Conservation (phyloP, 2,797 vertebrate genomes). For the Myotis findleyi region DNA sequence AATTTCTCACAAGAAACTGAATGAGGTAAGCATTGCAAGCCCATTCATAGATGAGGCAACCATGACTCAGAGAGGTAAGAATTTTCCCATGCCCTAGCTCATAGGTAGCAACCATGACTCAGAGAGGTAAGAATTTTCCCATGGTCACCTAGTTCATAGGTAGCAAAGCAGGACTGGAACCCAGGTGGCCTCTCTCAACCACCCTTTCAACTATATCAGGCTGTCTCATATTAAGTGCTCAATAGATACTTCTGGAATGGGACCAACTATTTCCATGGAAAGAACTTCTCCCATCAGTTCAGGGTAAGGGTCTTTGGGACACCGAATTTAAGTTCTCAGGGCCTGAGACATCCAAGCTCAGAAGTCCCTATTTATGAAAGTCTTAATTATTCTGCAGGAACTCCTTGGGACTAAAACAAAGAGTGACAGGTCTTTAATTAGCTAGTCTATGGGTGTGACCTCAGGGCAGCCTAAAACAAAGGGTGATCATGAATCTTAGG, state of each 20-base stretch:
- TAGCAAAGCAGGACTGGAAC: slow-evolving; percentile 3
- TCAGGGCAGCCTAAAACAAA: not conserved
- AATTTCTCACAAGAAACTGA: not conserved
- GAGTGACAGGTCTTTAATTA: not conserved
- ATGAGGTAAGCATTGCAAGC: not conserved
- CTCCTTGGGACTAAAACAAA: not conserved
- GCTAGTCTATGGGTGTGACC: not conserved
- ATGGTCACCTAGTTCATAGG: not conserved
- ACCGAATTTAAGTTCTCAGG: not conserved
- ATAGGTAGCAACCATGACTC: not conserved
- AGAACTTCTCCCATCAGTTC: not conserved
- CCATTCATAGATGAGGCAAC: not conserved
- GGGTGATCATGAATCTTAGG: not conserved
- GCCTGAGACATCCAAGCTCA: not conserved
- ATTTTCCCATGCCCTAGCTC: not conserved
- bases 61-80: not conserved
- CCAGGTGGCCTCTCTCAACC: not conserved
- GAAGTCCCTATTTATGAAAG: not conserved
- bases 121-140: not conserved
- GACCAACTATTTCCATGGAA: not conserved
- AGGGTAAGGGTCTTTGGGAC: not conserved
- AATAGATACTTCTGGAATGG: not conserved
- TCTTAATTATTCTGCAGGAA: not conserved
- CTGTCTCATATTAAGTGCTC: not conserved
- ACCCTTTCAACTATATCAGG: not conserved